Base-by-base conservation (phyloP, 2,113 vertebrate genomes). In the Toxostoma redivivum region DNA sequence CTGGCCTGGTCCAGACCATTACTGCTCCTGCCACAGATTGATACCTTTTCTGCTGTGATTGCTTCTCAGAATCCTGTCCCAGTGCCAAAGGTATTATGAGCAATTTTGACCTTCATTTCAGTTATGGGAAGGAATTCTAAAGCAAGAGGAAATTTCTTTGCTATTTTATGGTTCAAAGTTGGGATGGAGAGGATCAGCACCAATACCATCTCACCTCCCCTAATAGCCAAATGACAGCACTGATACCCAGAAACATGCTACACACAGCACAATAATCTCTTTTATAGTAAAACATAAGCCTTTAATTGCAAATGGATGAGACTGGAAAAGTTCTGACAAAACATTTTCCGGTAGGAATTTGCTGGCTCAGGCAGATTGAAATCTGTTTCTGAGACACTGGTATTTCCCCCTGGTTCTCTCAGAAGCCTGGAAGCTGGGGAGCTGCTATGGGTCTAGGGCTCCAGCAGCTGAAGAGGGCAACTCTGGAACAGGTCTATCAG, bases 281-380 rank as follows among this genome's bases (percentile, higher is more conserved):
- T 78, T 89, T 60, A 44, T 47, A 85, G 77, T 92, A 81, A 84
- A 91, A 47, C 38, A 70, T 64, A 38, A 89, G 47, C n/a, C 65
- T 91, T 70, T 73, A 65, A 56, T 71, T 87, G 51, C 57, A 87
- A 58, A 64, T 79, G 37, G 61, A 81, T 71, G 48, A 56, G 48
- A 56, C 87, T 69, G 50, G 35, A 76, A 91, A 79, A 69, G 20
- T 60, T 91, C n/a, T 79, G 73, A 93, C 44, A 72, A 67, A 95
- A 76, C 9, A 25, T 61, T 82, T 81, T 90, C 53, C 88, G 65
- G 45, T 72, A 85, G 74, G 62, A 90, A 82, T 90, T 90, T 90
- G 66, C n/a, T 30, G 1, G 22, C 61, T 91, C 48, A 50, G 65
- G 60, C 47, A 56, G 61, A 87, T 5, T 37, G 48, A 91, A 74